Base-by-base conservation (phyloP, 2,113 vertebrate species). In the Lamprotornis superbus region DNA sequence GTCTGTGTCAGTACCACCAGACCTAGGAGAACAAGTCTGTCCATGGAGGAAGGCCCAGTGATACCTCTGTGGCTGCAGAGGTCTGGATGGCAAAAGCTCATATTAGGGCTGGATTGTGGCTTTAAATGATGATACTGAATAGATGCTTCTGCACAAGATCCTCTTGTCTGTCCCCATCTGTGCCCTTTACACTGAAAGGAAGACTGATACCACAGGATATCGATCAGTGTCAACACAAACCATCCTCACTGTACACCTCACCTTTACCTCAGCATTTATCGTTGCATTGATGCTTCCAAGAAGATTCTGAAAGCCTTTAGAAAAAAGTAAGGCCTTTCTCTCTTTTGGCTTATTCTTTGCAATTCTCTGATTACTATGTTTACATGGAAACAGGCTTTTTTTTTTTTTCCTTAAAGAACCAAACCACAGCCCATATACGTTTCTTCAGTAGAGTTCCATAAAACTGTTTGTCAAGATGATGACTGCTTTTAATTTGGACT, bases 171-270 rank as follows among this genome's bases (percentile, higher is more conserved):
- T 83, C 73, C 52, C 68, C 24, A 30, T 89, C 82, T 88, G 57
- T 85, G 90, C 71, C 89, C 79, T 95, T 89, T 79, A 76, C 30
- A 55, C 63, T 79, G 63, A 50, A 84, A 77, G 87, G 70, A 96
- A 94, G 82, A 63, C 68, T 94, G 73, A 37, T 95, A 76, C 50
- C 73, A 64, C 35, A 13, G 56, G 64, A 64, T 90, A 92, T 81
- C 0, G n/a, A 83, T 93, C 85, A 81, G 60, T 78, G 88, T 92
- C 93, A 78, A 88, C 39, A 37, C 6, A 44, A 88, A 64, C 76
- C n/a, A 70, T 56, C 76, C 60, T 86, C 64, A 60, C 79, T 60
- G 42, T 71, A 93, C 18, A 25, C 83, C 68, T 95, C 73, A 74
- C 78, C 44, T 92, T 93, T 93, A 47, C 59, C 57, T 95, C 79